Evolutionary conservation across 2,888 invertebrate species (phyloP).

Genomic region (Epicampocera succincta): DNA sequence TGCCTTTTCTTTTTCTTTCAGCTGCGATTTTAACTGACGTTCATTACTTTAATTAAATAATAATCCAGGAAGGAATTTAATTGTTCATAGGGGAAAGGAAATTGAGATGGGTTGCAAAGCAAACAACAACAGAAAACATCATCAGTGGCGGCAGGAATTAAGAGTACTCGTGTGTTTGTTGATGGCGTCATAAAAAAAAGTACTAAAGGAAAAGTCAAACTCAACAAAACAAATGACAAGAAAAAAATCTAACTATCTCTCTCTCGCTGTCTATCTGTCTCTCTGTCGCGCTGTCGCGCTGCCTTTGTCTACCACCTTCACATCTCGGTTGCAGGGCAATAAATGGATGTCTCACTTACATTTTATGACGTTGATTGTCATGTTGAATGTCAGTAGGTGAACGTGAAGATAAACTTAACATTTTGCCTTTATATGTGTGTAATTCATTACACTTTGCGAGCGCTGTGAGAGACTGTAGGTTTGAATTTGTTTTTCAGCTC

Average conservation of each 20-base stretch:
- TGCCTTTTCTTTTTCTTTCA: background rate
- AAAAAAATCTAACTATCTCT: background rate
- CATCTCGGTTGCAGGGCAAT: constrained; percentile 10
- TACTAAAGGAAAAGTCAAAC: constrained; percentile 16
- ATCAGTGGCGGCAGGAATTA: constrained; percentile 25
- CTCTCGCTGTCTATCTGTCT: no score
- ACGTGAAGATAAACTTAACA: constrained; percentile 61
- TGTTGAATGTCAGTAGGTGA: constrained; percentile 67
- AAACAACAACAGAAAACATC: background rate
- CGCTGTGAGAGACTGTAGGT: background rate
- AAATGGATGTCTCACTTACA: constrained; percentile 52
- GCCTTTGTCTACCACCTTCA: background rate
- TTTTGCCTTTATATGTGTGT: constrained; percentile 42
- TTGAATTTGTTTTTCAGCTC: background rate
- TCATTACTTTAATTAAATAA: constrained; percentile 66
- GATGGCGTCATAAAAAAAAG: constrained; percentile 8
- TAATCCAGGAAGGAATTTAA: constrained; percentile 61
- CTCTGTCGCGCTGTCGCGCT: no score
- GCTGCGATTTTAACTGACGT: constrained; percentile 35
- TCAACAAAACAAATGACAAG: constrained; percentile 36
- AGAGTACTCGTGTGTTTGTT: constrained; percentile 27
- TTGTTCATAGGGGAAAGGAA: constrained; percentile 34
- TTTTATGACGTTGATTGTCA: constrained; percentile 67
- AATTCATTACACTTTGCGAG: constrained; percentile 39
- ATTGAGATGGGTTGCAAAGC: background rate